A percentile compares a stretch with the other conserved stretches of the same genome.
Evolutionary conservation across 2,797 vertebrate species (phyloP).

Genomic region (Eidolon dupreanum): DNA sequence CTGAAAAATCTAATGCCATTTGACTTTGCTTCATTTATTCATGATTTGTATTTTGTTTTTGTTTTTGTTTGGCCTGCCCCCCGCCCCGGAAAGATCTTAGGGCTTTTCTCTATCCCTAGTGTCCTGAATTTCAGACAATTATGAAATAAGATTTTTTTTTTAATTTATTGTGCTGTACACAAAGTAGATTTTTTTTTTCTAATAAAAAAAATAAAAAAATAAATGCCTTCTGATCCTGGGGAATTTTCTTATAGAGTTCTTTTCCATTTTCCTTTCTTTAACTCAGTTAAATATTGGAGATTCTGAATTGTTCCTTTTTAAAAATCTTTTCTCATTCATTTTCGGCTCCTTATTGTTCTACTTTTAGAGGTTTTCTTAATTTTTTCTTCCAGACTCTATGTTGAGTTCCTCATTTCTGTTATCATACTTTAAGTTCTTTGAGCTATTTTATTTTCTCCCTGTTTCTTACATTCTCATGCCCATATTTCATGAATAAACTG

Average conservation of each 20-base stretch:
- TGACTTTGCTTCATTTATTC: neutral
- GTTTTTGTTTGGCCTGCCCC: too few relatives aligned
- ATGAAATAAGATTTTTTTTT: neutral
- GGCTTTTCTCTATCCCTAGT: neutral
- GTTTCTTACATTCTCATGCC: neutral
- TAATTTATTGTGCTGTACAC: neutral
- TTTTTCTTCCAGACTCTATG: neutral
- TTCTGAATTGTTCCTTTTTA: neutral
- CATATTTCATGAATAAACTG: neutral
- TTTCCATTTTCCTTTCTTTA: neutral
- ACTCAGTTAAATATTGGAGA: neutral
- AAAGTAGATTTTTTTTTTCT: neutral
- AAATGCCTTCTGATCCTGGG: neutral
- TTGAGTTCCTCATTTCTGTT: neutral
- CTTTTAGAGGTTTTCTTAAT: constrained; percentile 1
- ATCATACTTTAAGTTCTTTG: neutral
- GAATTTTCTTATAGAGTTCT: neutral
- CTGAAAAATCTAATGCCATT: neutral
- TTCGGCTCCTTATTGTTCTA: neutral
- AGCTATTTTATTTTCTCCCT: neutral
- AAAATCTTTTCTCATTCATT: neutral
- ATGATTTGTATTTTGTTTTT: neutral
- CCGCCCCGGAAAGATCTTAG: neutral
- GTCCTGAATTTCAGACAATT: neutral
- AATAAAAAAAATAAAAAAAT: neutral